Percentiles rank a stretch among this genome's conserved stretches.
Evolutionary conservation across 2,797 vertebrate genomes (phyloP).

Genomic region (Mormyrops attenuatus): DNA sequence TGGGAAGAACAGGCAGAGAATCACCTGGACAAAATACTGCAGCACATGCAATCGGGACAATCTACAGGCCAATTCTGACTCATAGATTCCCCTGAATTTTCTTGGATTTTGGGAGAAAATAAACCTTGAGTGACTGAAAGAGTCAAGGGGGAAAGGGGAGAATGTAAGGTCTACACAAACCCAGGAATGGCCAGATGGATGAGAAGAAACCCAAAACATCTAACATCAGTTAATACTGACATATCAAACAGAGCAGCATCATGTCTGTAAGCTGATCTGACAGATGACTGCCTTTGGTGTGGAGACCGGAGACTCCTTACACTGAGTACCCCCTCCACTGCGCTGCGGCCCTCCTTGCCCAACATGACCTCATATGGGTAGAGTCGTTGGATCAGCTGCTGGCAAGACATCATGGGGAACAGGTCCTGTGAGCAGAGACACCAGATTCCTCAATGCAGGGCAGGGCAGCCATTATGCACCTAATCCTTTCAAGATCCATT

Average conservation of each 20-base stretch:
- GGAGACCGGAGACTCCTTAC: slow-evolving; percentile 56
- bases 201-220: background rate
- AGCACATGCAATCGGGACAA: background rate
- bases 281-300: background rate
- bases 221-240: background rate
- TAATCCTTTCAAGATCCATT: background rate
- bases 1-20: background rate
- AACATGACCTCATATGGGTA: slow-evolving; percentile 83
- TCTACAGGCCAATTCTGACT: background rate
- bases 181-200: background rate
- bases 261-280: background rate
- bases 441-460: background rate
- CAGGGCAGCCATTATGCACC: background rate
- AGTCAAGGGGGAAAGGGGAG: background rate
- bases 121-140: background rate
- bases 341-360: slow-evolving; percentile 78
- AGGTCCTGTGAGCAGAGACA: slow-evolving; percentile 63
- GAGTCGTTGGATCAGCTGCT: slow-evolving; percentile 73
- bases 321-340: slow-evolving; percentile 77
- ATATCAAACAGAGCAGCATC: background rate
- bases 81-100: background rate
- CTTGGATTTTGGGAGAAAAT: background rate
- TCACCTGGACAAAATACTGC: background rate
- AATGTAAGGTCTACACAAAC: background rate
- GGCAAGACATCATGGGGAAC: slow-evolving; percentile 79